Evolutionary conservation across 2,113 vertebrate species (phyloP).

Genomic region (Marmota monax): DNA sequence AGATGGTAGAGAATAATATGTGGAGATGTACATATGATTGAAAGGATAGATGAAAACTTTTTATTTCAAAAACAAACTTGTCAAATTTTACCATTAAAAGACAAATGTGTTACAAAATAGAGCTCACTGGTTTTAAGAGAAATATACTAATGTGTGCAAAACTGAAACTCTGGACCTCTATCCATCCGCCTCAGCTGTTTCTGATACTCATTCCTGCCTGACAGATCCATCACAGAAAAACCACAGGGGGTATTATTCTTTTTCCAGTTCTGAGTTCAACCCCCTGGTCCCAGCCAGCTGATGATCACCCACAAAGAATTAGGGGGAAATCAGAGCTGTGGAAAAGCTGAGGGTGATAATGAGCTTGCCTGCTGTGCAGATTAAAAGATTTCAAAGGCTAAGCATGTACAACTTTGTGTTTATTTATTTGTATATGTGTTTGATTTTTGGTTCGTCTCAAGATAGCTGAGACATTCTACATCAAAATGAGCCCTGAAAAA

Average conservation of each 20-base stretch:
- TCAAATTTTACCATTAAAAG: background rate
- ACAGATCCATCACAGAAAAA: no score
- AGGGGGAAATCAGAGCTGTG: background rate
- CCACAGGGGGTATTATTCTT: rapidly evolving
- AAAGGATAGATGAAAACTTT: background rate
- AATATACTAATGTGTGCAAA: background rate
- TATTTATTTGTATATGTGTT: background rate
- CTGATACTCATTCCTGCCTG: background rate
- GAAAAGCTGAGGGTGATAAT: background rate
- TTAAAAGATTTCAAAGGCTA: background rate
- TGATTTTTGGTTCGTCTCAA: background rate
- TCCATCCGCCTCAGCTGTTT: background rate
- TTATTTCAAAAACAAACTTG: background rate
- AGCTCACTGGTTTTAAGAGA: background rate
- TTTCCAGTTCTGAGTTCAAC: background rate
- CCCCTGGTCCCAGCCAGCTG: background rate
- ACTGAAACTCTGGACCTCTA: background rate
- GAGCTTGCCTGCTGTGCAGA: background rate
- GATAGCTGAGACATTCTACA: background rate
- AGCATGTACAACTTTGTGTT: background rate
- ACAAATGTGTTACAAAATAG: background rate
- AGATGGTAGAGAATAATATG: background rate
- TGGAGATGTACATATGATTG: background rate
- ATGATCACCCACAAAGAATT: background rate
- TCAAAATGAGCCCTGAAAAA: background rate